Evolutionary conservation across 2,888 invertebrate genomes (phyloP).

Genomic region (Hymenopus coronatus): DNA sequence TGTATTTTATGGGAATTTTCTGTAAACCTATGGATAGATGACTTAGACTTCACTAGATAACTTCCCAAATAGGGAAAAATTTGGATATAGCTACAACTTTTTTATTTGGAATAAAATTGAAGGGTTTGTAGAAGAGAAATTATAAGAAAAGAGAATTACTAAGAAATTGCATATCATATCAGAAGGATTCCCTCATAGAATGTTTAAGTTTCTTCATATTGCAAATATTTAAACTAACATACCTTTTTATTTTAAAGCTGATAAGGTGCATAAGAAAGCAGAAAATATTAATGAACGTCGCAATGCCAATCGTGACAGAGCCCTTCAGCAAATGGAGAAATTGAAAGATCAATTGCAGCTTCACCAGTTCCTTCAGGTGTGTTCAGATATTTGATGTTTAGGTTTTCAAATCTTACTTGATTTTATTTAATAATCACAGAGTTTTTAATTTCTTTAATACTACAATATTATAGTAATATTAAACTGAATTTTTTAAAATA

Average conservation of each 20-base stretch:
- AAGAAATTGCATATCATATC: no score
- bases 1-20: no score
- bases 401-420: background rate
- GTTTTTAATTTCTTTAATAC: background rate
- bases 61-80: no score
- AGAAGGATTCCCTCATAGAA: no score
- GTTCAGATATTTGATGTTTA: background rate
- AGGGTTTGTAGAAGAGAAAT: no score
- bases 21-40: no score
- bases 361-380: conserved; percentile 81
- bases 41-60: no score
- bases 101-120: no score
- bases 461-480: background rate
- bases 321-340: conserved; percentile 86
- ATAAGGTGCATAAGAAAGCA: conserved; percentile 94
- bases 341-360: conserved; percentile 91
- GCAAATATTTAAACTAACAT: background rate
- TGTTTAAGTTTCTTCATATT: no score
- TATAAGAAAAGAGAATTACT: no score
- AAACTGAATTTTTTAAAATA: no score
- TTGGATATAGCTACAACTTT: no score
- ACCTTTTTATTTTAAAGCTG: conserved; percentile 54
- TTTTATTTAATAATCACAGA: background rate
- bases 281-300: conserved; percentile 90
- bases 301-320: conserved; percentile 85